Evolutionary conservation across 2,888 invertebrate species (phyloP).

Genomic region (Lacanobia oleracea): DNA sequence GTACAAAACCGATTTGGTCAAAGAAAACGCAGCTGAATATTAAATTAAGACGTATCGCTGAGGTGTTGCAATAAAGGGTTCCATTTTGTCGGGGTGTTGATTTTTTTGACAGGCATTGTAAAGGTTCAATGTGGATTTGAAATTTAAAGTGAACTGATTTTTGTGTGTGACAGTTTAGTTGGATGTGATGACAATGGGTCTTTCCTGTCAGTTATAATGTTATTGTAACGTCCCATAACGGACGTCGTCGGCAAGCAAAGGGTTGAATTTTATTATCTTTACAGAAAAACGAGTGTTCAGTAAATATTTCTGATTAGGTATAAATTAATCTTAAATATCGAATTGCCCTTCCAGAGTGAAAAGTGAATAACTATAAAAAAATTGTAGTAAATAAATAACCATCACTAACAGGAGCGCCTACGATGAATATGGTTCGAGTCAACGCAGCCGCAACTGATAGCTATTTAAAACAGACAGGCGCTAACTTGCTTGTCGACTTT

Average conservation of each 20-base stretch:
- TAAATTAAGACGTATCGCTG: slow-evolving; percentile 78
- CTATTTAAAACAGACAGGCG: slow-evolving; percentile 51
- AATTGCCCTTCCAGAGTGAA: neutral
- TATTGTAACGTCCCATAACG: slow-evolving; percentile 46
- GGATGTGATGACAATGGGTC: slow-evolving; percentile 65
- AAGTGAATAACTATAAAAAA: neutral
- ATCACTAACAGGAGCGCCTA: slow-evolving; percentile 19
- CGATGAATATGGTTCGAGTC: neutral
- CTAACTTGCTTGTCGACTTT: neutral
- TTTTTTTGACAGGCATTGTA: slow-evolving; percentile 85
- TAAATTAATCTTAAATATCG: neutral
- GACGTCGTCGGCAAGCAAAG: slow-evolving; percentile 26
- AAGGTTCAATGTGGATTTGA: slow-evolving; percentile 73
- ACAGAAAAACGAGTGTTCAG: neutral
- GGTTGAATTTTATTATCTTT: slow-evolving; percentile 24
- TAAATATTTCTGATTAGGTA: neutral
- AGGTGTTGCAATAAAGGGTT: slow-evolving; percentile 77
- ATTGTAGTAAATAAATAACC: neutral
- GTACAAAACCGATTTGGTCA: slow-evolving; percentile 80
- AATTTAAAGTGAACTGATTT: slow-evolving; percentile 71
- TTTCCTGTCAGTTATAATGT: slow-evolving; percentile 60
- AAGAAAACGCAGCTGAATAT: slow-evolving; percentile 82
- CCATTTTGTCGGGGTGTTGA: slow-evolving; percentile 76
- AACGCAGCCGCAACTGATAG: slow-evolving; percentile 13
- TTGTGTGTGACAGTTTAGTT: slow-evolving; percentile 70